phyloP scores from a whole-genome alignment of 2,113 vertebrate genomes.

The Geothlypis trichas region DNA sequence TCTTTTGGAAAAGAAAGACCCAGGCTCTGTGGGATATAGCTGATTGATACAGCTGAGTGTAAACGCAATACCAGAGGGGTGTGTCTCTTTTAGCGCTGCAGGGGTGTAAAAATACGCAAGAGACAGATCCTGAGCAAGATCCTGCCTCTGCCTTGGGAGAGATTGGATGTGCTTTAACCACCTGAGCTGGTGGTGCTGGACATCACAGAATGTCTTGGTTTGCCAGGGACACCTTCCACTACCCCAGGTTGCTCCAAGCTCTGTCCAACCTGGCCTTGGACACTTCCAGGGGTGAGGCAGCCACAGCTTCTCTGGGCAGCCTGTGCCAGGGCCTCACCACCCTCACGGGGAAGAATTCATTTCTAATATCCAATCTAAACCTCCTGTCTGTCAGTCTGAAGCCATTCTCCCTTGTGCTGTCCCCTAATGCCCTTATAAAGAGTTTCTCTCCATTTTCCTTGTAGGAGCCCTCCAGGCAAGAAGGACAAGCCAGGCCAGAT shows the following conservation, averaged over 20 bases:
- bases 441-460: not conserved
- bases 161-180: not conserved
- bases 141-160: not conserved
- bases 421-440: not conserved
- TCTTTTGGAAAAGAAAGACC: not conserved
- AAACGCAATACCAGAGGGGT: not conserved
- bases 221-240: not conserved
- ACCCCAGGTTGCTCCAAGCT: rapidly evolving
- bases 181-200: not conserved
- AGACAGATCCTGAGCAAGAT: not conserved
- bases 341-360: not conserved
- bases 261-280: rapidly evolving
- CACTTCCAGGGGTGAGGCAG: not conserved
- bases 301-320: not conserved
- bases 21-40: not conserved
- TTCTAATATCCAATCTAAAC: not conserved
- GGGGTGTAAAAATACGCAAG: not conserved
- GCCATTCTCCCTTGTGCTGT: not conserved
- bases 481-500: not conserved
- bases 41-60: not conserved
- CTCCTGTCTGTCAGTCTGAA: not conserved
- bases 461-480: not conserved
- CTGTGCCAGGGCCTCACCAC: not conserved
- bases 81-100: not conserved
- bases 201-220: not conserved